Conservation (phyloP, 2,113 vertebrate species). For the Myrmophylax atrothorax region DNA sequence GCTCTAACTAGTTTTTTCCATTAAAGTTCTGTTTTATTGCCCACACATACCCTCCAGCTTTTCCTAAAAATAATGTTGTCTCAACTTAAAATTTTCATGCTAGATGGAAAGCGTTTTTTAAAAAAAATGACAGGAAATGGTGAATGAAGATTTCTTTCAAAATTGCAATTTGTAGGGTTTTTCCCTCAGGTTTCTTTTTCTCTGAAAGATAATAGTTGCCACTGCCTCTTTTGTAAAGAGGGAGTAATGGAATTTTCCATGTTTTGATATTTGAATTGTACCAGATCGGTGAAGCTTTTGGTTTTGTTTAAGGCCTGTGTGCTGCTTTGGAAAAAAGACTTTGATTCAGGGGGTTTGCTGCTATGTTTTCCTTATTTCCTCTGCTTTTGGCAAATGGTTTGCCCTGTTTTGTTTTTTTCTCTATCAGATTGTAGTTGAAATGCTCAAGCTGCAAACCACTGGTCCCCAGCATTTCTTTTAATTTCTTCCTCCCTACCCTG, state of each 20-base stretch:
- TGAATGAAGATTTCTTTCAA: constrained; percentile 17
- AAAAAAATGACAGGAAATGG: neutral
- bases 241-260: constrained; percentile 13
- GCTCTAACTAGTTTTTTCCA: neutral
- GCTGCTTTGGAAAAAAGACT: neutral
- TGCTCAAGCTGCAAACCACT: neutral
- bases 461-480: neutral
- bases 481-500: neutral
- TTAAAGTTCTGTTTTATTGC: constrained; percentile 16
- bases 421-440: neutral
- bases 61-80: constrained; percentile 37
- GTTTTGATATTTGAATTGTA: neutral
- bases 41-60: neutral
- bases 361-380: neutral
- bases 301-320: neutral
- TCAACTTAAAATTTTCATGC: neutral
- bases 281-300: neutral
- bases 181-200: neutral
- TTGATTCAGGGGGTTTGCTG: neutral
- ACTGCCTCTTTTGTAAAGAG: neutral
- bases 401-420: neutral
- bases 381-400: neutral
- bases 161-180: neutral
- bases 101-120: neutral
- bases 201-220: neutral